Conservation (phyloP, 2,113 vertebrate genomes). For the Rhizomys pruinosus region DNA sequence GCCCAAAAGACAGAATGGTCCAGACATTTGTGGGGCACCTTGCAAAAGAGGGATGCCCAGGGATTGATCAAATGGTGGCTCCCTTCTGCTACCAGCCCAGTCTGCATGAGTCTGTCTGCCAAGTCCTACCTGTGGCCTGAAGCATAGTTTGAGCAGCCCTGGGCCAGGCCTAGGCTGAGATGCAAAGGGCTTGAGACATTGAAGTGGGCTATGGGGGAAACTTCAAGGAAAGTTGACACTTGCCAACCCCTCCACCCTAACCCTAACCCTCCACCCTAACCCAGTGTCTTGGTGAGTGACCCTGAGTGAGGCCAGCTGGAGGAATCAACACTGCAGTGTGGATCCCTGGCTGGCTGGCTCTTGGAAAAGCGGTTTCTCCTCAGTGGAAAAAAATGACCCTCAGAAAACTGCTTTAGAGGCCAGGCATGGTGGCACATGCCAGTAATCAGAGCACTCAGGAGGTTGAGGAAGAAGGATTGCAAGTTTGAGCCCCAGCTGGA, state of each 20-base stretch:
- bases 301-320: background rate
- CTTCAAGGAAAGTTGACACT: background rate
- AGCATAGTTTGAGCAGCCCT: background rate
- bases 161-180: background rate
- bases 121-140: too few species aligned
- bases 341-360: background rate
- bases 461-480: background rate
- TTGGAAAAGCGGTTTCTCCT: background rate
- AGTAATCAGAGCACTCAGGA: background rate
- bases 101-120: fast-evolving
- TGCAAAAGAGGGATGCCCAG: background rate
- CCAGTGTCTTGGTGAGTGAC: background rate
- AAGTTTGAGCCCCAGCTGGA: background rate
- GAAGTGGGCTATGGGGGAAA: background rate
- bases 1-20: background rate
- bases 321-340: background rate
- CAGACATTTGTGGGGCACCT: background rate
- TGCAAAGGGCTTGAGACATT: background rate
- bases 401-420: background rate
- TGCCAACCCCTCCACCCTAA: too few species aligned
- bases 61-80: background rate
- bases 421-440: background rate
- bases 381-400: background rate
- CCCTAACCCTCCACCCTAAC: too few species aligned
- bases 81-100: fast-evolving